Conservation (phyloP, 2,113 vertebrate genomes). For the Helogale parvula region DNA sequence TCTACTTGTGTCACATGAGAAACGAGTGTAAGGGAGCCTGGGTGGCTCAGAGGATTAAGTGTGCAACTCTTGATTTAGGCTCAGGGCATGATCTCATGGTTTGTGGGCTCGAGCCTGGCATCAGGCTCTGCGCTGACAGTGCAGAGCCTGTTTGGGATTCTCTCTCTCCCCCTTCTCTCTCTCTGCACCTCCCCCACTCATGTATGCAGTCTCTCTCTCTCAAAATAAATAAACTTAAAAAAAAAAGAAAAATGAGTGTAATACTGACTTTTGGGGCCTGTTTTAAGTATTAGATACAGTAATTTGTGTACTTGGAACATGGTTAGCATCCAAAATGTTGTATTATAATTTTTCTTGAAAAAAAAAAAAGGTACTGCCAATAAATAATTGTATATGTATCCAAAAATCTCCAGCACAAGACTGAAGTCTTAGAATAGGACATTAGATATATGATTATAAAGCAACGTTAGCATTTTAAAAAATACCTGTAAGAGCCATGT, state of each 20-base stretch:
- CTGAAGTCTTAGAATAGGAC: neutral
- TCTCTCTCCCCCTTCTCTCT: too few species aligned
- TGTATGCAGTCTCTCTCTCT: too few species aligned
- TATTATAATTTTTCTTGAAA: neutral
- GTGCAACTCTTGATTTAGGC: too few species aligned
- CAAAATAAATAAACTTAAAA: too few species aligned
- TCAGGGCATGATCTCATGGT: too few species aligned
- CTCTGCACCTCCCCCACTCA: too few species aligned
- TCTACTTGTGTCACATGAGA: neutral
- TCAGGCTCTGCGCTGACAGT: too few species aligned
- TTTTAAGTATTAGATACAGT: constrained; percentile 2
- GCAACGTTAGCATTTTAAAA: neutral
- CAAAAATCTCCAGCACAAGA: neutral
- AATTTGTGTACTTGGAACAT: neutral
- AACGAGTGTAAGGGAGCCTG: neutral
- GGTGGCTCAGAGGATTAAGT: too few species aligned
- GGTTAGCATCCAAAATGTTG: neutral
- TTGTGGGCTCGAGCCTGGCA: too few species aligned
- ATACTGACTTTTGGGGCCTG: neutral
- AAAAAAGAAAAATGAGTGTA: neutral
- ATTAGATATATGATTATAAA: neutral
- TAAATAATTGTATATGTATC: constrained; percentile 15
- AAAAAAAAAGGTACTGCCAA: neutral
- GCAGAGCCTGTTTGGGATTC: too few species aligned
- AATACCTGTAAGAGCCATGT: neutral